These are phyloP conservation scores for Isotomurus palustris DNA, from an alignment of 2,888 invertebrate species.

Conservation along the genomic window DNA sequence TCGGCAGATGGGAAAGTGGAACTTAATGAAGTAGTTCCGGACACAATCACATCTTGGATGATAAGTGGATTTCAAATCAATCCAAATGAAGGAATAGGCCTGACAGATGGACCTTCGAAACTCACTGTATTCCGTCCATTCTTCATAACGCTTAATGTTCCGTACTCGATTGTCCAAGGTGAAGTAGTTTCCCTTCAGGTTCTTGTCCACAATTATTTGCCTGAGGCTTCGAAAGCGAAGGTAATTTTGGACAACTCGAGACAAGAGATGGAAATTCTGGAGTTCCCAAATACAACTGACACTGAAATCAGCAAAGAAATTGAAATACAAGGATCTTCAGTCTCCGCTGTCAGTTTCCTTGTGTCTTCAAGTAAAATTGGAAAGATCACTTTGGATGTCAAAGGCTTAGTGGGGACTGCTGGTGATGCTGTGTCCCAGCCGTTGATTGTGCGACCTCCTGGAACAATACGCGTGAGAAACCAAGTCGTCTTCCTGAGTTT, in stretches of 20 bases:
- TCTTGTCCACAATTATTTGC: constrained; percentile 74
- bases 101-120: constrained; percentile 49
- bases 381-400: constrained; percentile 8
- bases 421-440: constrained; percentile 27
- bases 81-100: background rate
- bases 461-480: constrained; percentile 11
- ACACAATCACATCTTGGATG: constrained; percentile 32
- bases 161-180: constrained; percentile 79
- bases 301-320: background rate
- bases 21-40: constrained; percentile 11
- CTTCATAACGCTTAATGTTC: constrained; percentile 77
- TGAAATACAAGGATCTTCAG: background rate
- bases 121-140: constrained; percentile 75
- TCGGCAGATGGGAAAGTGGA: background rate
- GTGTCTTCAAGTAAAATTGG: constrained; percentile 16
- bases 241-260: constrained; percentile 20
- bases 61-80: constrained; percentile 20
- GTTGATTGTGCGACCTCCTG: constrained; percentile 25
- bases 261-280: constrained; percentile 11
- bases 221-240: constrained; percentile 3
- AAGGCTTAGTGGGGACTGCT: constrained; percentile 7
- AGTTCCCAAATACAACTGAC: background rate
- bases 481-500: constrained; percentile 7
- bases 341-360: constrained; percentile 14
- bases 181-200: constrained; percentile 84